Base-by-base conservation (phyloP, 2,888 invertebrate genomes). In the Petrophora chlorosata region DNA sequence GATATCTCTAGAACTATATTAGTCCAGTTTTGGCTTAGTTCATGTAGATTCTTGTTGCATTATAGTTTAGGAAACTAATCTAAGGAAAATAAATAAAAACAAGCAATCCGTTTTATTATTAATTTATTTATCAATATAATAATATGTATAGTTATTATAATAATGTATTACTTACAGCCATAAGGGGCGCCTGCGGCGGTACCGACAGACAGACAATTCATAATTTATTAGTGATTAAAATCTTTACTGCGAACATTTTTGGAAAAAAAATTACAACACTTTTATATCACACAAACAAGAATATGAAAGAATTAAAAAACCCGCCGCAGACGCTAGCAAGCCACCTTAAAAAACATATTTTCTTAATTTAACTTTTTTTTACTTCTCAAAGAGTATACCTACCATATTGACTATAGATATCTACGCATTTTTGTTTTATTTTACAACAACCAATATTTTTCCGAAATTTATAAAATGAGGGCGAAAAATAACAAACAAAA, bases 101-200 rank as follows among this genome's bases (percentile, higher is more conserved):
- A 8, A 39, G 7, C 14, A 47, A 52, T 53, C 63, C 83, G 85
- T 85, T 89, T 88, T 88, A 84, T 87, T 83, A 88, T 90, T 88
- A 87, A 88, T 90, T 88, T 89, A 90, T 89, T 88, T 87, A 90
- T 85, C 84, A 88, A 89, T 90, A 90, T 89, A 88, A 84, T 80
- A 70, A 87, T 88, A 89, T 89, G 86, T 90, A 86, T 89, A 61
- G 58, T 58, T 61, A 50, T 50, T 39, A 58, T 49, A 59, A 88
- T 88, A 85, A 81, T 80, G 83, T 88, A 82, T 88, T 88, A 85
- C 86, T 88, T 88, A 90, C 87, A 90, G 89, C 88, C 88, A 83
- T 76, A 76, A 67, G 64, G 66, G 62, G 70, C 70, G 71, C 52
- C 70, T 57, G 63, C 68, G 50, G 56, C 67, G 73, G 56, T 53